Conservation (phyloP, 2,797 vertebrate species). For the Gallinago solitaria region DNA sequence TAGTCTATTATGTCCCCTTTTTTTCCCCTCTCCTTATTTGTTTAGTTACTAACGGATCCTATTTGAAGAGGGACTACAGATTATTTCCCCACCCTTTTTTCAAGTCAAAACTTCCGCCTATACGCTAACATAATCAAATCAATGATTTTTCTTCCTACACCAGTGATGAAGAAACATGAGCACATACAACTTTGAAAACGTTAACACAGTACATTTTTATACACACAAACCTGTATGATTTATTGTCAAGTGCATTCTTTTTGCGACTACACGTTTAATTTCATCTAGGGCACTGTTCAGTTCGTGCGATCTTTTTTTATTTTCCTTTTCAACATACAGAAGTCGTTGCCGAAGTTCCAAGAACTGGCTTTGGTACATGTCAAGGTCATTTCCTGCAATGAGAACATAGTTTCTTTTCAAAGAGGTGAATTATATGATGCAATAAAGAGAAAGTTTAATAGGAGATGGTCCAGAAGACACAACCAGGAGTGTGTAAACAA, state of each 20-base stretch:
- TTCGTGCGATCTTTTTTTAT: constrained; percentile 37
- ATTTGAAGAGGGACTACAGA: background rate
- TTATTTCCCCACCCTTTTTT: background rate
- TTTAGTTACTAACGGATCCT: background rate
- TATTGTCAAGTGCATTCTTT: background rate
- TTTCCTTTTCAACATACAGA: constrained; percentile 66
- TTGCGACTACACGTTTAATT: constrained; percentile 51
- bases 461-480: background rate
- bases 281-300: constrained; percentile 54
- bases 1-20: too few species aligned
- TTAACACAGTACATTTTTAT: background rate
- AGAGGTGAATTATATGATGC: background rate
- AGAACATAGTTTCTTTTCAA: background rate
- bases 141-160: background rate
- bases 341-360: constrained; percentile 71
- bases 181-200: background rate
- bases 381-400: constrained; percentile 67
- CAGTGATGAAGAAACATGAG: background rate
- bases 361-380: constrained; percentile 61
- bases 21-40: background rate
- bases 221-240: constrained; percentile 46
- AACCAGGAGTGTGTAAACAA: background rate
- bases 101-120: background rate
- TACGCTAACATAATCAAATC: background rate
- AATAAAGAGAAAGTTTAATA: background rate